Percentiles rank a stretch among this genome's conserved stretches.
Conservation (phyloP, 2,113 vertebrate species). For the Brevimyrus niger region DNA sequence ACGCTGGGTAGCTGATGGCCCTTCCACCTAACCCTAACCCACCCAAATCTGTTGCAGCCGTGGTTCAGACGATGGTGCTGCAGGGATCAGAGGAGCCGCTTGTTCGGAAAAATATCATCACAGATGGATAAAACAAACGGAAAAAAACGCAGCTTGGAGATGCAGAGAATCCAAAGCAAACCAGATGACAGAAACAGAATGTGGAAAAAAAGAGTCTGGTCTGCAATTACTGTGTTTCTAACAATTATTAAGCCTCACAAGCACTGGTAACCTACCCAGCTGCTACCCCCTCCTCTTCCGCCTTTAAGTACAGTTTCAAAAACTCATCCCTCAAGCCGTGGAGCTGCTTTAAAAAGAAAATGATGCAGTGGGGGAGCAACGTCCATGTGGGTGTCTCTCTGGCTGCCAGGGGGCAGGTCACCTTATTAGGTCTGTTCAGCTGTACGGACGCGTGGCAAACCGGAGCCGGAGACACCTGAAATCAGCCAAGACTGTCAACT, state of each 20-base stretch:
- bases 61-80: not conserved
- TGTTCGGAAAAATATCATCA: not conserved
- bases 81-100: not conserved
- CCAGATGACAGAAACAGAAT: not conserved
- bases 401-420: not conserved
- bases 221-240: not conserved
- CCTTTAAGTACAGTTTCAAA: not conserved
- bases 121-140: not conserved
- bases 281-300: not conserved
- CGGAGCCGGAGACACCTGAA: not conserved
- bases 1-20: not conserved
- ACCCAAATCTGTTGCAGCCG: not conserved
- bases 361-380: not conserved
- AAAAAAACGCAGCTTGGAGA: not conserved
- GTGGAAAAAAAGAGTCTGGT: not conserved
- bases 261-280: not conserved
- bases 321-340: not conserved
- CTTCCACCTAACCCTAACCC: no score
- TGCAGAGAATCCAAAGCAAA: not conserved
- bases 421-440: not conserved
- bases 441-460: not conserved
- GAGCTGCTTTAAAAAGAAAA: not conserved
- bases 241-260: not conserved
- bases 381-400: not conserved
- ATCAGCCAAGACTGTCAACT: not conserved